Evolutionary conservation across 2,888 invertebrate species (phyloP).

Genomic region (Escarpia spicata): DNA sequence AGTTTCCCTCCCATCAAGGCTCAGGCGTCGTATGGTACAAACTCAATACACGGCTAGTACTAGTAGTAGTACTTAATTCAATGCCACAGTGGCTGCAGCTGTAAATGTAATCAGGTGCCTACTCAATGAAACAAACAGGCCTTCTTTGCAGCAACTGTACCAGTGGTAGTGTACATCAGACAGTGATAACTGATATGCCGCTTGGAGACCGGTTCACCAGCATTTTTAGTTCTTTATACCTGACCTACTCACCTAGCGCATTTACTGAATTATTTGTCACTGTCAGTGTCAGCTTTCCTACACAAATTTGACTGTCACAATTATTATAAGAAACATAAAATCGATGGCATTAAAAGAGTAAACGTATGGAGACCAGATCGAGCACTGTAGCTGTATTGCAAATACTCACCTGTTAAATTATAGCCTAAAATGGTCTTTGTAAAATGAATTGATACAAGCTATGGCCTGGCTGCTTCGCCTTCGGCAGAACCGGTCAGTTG

Average conservation of each 20-base stretch:
- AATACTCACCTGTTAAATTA: background rate
- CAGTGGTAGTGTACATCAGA: background rate
- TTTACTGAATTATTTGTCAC: background rate
- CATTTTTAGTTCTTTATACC: background rate
- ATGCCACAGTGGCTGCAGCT: too few relatives aligned
- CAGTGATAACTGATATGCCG: background rate
- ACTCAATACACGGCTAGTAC: too few relatives aligned
- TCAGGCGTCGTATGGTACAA: too few relatives aligned
- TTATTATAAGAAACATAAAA: background rate
- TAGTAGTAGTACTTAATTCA: too few relatives aligned
- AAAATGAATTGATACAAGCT: background rate
- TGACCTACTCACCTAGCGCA: background rate
- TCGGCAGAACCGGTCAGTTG: too few relatives aligned
- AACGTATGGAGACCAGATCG: background rate
- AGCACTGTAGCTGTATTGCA: background rate
- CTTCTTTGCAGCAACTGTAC: too few relatives aligned
- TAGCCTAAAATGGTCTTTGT: background rate
- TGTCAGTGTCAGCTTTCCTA: background rate
- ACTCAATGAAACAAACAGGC: too few relatives aligned
- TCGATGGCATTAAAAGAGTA: background rate
- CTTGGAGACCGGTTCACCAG: background rate
- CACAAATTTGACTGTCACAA: too few relatives aligned
- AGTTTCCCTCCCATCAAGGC: too few relatives aligned
- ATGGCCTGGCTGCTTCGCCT: too few relatives aligned
- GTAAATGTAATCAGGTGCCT: too few relatives aligned